Percentiles rank a stretch among this genome's conserved stretches.
These are phyloP conservation scores for Pollenia amentaria DNA, from an alignment of 2,888 invertebrate species.

Conservation along the genomic window DNA sequence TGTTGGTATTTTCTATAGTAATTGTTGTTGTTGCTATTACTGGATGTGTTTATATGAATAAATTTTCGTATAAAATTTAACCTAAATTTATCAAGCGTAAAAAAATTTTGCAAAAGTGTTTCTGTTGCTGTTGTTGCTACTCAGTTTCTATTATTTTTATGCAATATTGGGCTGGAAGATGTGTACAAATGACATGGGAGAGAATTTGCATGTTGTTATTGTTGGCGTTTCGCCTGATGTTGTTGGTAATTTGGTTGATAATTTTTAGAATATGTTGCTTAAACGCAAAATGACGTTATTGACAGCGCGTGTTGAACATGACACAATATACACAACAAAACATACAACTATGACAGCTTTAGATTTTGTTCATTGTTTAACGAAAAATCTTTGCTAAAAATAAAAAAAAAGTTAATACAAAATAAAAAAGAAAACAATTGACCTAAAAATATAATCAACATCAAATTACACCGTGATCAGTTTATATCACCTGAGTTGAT, in stretches of 20 bases:
- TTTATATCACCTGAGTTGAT: constrained; percentile 60
- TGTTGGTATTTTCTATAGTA: neutral
- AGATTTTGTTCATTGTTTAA: constrained; percentile 26
- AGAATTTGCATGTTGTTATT: constrained; percentile 61
- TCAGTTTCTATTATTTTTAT: constrained; percentile 34
- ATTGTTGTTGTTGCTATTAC: constrained; percentile 1
- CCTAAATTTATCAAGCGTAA: constrained; percentile 76
- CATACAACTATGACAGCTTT: constrained; percentile 20
- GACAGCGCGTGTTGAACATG: constrained; percentile 66
- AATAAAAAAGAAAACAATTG: constrained; percentile 54
- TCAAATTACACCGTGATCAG: constrained; percentile 52
- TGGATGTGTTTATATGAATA: constrained; percentile 35
- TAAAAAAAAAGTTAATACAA: neutral
- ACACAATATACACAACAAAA: constrained; percentile 44
- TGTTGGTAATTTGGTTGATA: constrained; percentile 4
- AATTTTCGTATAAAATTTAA: constrained; percentile 68
- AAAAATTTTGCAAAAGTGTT: constrained; percentile 61
- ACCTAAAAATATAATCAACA: constrained; percentile 65
- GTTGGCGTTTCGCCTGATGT: constrained; percentile 22
- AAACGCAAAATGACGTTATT: constrained; percentile 61
- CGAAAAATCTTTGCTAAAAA: constrained; percentile 9
- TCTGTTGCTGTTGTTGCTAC: constrained; percentile 18
- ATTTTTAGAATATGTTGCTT: constrained; percentile 47
- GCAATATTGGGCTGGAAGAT: constrained; percentile 42
- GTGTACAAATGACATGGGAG: constrained; percentile 29